Conservation (phyloP, 2,113 vertebrate genomes). For the Mustela lutreola region DNA sequence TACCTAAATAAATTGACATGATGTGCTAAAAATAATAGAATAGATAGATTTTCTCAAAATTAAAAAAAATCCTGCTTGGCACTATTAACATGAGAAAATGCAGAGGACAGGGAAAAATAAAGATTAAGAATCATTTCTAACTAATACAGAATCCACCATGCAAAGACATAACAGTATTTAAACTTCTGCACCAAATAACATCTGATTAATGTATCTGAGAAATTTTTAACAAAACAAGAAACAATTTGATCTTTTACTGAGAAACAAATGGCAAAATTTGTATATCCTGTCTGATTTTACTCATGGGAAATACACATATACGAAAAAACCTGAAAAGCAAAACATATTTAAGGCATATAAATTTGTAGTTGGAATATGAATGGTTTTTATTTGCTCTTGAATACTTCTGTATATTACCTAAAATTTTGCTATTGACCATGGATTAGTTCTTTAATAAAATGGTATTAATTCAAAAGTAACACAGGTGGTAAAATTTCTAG, state of each 20-base stretch:
- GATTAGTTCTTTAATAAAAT: background rate
- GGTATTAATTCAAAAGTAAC: background rate
- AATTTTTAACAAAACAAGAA: background rate
- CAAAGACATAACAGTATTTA: background rate
- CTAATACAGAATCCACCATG: background rate
- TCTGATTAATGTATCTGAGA: background rate
- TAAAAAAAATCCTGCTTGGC: background rate
- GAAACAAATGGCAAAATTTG: background rate
- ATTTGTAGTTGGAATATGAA: background rate
- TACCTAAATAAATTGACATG: background rate
- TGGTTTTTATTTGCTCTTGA: background rate
- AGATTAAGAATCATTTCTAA: slow-evolving; percentile 20
- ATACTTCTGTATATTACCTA: background rate
- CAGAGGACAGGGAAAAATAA: background rate
- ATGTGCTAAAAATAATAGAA: background rate
- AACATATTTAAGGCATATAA: background rate
- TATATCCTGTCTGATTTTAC: background rate
- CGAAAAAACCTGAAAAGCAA: background rate
- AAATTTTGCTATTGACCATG: background rate
- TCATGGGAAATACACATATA: background rate
- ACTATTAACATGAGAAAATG: background rate
- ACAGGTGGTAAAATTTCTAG: background rate
- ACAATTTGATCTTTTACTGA: background rate
- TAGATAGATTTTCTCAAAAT: background rate
- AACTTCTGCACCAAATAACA: background rate